Evolutionary conservation across 2,113 vertebrate genomes (phyloP).

Genomic region (Myodes glareolus): DNA sequence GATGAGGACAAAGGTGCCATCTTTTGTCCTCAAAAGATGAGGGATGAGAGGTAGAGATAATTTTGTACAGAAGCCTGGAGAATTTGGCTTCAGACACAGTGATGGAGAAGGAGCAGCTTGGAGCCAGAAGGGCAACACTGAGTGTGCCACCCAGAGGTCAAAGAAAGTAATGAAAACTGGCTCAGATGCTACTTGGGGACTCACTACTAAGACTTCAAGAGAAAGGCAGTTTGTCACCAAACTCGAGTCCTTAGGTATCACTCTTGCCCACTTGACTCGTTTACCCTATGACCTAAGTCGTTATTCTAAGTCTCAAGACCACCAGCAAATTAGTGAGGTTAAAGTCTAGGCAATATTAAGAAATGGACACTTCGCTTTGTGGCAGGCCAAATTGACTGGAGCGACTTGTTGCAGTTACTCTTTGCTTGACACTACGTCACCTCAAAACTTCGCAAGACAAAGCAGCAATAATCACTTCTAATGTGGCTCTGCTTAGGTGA

Average conservation of each 20-base stretch:
- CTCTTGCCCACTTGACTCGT: neutral
- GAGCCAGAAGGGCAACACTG: fast-evolving
- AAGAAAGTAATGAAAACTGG: neutral
- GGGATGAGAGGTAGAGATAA: neutral
- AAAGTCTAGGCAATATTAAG: neutral
- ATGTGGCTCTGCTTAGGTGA: neutral
- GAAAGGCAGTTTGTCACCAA: neutral
- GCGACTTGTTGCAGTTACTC: neutral
- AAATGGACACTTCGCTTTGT: neutral
- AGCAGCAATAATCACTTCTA: neutral
- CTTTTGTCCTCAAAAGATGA: no score
- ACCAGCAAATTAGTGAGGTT: neutral
- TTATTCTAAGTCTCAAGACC: neutral
- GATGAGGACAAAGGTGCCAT: neutral
- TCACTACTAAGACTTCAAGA: neutral
- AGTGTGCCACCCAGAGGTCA: neutral
- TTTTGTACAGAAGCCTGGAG: no score
- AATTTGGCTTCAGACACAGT: neutral
- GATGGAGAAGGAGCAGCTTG: neutral
- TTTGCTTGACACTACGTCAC: neutral
- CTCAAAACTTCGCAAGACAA: neutral
- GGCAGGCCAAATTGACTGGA: neutral
- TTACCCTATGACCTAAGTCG: neutral
- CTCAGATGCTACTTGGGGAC: neutral
- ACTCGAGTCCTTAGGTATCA: neutral